Base-by-base conservation (phyloP, 1,140 invertebrate species). In the Paraescarpia echinospica region DNA sequence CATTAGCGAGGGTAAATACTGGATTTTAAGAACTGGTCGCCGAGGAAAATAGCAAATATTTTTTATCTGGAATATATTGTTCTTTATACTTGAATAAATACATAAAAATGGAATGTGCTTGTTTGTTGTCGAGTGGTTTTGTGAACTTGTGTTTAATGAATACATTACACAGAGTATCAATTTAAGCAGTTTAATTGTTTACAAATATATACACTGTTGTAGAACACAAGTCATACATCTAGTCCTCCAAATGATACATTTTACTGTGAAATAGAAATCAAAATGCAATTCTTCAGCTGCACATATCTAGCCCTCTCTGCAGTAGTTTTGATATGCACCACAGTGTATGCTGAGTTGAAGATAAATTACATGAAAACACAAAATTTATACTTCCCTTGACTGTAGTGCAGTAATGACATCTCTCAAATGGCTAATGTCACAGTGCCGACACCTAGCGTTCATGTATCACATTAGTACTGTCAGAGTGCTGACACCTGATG, bases 1-100 rank as follows among this genome's bases (percentile, higher is more conserved):
- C 59, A 77, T 6, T 77, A 77, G 59, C 41, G 41, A 77, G 59
- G 59, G 59, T 77, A 77, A 77, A 77, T 77, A 77, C 59, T 77
- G 59, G 59, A 77, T 77, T 77, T 77, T 27, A 77, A 77, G 59
- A 77, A 77, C 59, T 77, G 59, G 59, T 77, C 59, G 59, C 8
- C 22, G 59, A 77, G 59, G 59, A 77, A 77, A 77, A 77, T 77
- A 77, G 59, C 59, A 77, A 77, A 77, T 77, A 77, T 77, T 77
- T 77, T 77, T 77, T 77, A 77, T 77, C 59, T 77, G 59, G 59
- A 77, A 77, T 77, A 77, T 77, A 77, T 77, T 77, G 59, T 77
- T 77, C 59, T 77, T 77, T 77, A 77, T 77, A 77, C 59, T 77
- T 77, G 22, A 14, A 77, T 77, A 77, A 77, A 77, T 77, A 77